These are phyloP conservation scores for Diplosoma virens DNA, from an alignment of 23 tunicate genomes.

Conservation along the genomic window DNA sequence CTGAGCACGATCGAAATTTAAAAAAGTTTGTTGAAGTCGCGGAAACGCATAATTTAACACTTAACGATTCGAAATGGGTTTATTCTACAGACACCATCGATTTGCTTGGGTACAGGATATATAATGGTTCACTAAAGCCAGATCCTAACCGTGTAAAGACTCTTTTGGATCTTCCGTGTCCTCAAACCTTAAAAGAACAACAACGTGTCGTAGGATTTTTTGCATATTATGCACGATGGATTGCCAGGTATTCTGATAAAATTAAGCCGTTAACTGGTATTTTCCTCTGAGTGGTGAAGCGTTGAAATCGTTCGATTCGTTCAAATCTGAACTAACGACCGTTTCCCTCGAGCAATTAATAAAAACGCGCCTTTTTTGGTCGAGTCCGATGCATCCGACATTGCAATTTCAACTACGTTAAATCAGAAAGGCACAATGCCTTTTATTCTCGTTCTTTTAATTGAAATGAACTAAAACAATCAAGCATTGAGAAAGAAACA, in stretches of 20 bases:
- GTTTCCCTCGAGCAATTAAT: not conserved
- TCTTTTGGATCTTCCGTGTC: too few relatives aligned
- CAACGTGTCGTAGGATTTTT: constrained; percentile 13
- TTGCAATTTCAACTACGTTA: constrained; percentile 20
- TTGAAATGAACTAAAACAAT: constrained; percentile 2
- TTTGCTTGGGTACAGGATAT: constrained; percentile 13
- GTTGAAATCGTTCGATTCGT: too few relatives aligned
- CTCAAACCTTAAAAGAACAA: too few relatives aligned
- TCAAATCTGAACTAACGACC: too few relatives aligned
- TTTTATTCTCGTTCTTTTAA: constrained; percentile 3
- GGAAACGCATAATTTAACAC: constrained; percentile 1
- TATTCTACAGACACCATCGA: constrained; percentile 12
- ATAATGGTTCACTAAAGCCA: not conserved
- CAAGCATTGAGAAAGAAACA: constrained; percentile 26
- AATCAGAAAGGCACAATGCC: constrained; percentile 15
- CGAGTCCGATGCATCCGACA: constrained; percentile 27
- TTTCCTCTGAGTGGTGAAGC: constrained; percentile 10
- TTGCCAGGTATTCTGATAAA: constrained; percentile 17
- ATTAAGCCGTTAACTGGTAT: not conserved
- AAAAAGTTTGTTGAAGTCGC: constrained; percentile 4
- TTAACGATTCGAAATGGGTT: constrained; percentile 1
- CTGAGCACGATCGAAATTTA: constrained; percentile 24
- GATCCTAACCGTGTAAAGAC: constrained; percentile 24
- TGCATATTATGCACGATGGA: constrained; percentile 13
- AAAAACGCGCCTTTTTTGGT: constrained; percentile 14